Percentiles rank a stretch among this genome's conserved stretches.
These are phyloP conservation scores for Sweltsa coloradensis DNA, from an alignment of 1,140 invertebrate genomes.

Conservation along the genomic window DNA sequence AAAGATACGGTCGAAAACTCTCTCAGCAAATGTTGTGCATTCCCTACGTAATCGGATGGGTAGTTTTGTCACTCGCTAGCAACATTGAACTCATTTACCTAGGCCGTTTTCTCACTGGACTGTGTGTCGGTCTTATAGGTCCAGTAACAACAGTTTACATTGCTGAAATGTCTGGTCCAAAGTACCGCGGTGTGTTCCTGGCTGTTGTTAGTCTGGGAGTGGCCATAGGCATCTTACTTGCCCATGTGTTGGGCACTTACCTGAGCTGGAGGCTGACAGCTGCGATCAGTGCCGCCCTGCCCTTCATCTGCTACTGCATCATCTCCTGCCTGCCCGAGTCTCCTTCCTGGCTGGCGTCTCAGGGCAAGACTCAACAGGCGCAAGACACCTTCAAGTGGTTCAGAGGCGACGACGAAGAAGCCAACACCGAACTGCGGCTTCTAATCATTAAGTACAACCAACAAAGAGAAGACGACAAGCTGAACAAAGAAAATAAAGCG, in stretches of 20 bases:
- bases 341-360: conserved; percentile 50
- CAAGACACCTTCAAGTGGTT: conserved; percentile 34
- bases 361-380: conserved; percentile 36
- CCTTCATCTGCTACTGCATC: conserved; percentile 32
- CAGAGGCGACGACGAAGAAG: conserved; percentile 18
- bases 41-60: conserved; percentile 53
- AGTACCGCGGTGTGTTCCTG: conserved; percentile 41
- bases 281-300: conserved; percentile 35
- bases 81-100: conserved; percentile 37
- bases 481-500: not conserved
- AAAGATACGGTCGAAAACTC: conserved; percentile 49
- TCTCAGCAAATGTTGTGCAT: conserved; percentile 44
- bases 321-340: conserved; percentile 50
- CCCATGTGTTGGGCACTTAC: conserved; percentile 44
- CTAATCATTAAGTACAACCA: not conserved
- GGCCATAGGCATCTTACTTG: conserved; percentile 37
- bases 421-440: not conserved
- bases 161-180: conserved; percentile 34
- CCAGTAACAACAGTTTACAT: conserved; percentile 39
- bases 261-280: conserved; percentile 43
- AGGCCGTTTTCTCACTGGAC: conserved; percentile 53
- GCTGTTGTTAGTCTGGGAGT: conserved; percentile 38
- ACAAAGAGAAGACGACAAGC: too few species aligned
- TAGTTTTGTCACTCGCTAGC: conserved; percentile 39
- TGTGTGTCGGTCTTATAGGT: conserved; percentile 37